Percentiles rank a stretch among this genome's conserved stretches.
Conservation (phyloP, 2,113 vertebrate genomes). For the Nerophis ophidion region DNA sequence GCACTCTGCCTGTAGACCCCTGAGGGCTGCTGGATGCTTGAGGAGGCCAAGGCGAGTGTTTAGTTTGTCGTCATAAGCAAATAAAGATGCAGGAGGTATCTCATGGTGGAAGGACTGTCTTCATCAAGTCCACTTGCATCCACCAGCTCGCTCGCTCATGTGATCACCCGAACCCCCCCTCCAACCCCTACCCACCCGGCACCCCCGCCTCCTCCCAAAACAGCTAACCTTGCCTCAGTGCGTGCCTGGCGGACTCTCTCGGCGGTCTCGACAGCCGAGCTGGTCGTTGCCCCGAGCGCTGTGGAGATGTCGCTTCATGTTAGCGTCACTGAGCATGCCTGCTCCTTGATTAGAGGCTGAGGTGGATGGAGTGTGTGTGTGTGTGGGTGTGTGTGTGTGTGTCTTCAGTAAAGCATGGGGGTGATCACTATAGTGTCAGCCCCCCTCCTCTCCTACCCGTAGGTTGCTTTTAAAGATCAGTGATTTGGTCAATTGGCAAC, state of each 20-base stretch:
- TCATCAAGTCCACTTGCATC: conserved; percentile 41
- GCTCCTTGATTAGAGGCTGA: conserved; percentile 70
- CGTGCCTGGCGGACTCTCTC: conserved; percentile 76
- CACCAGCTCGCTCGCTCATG: conserved; percentile 44
- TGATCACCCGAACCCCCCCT: background rate
- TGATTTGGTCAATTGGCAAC: conserved; percentile 80
- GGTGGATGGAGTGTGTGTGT: conserved; percentile 48
- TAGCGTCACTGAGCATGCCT: conserved; percentile 69
- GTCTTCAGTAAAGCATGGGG: conserved; percentile 4
- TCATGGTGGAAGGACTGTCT: conserved; percentile 7
- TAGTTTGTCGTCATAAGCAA: background rate
- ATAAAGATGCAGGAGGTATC: conserved; percentile 16
- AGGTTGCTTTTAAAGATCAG: conserved; percentile 77
- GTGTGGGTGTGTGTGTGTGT: conserved; percentile 20
- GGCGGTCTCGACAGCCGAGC: conserved; percentile 72
- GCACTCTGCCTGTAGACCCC: conserved; percentile 56
- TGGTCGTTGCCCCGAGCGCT: conserved; percentile 75
- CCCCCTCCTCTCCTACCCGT: conserved; percentile 28
- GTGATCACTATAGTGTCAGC: conserved; percentile 12
- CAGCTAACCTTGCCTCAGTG: conserved; percentile 73
- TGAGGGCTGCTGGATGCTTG: conserved; percentile 51
- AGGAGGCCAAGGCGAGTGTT: conserved; percentile 32
- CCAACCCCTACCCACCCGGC: background rate
- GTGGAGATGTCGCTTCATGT: conserved; percentile 76
- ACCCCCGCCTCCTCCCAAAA: conserved; percentile 47